Conservation (phyloP, 2,113 vertebrate species). For the Centropus bengalensis region DNA sequence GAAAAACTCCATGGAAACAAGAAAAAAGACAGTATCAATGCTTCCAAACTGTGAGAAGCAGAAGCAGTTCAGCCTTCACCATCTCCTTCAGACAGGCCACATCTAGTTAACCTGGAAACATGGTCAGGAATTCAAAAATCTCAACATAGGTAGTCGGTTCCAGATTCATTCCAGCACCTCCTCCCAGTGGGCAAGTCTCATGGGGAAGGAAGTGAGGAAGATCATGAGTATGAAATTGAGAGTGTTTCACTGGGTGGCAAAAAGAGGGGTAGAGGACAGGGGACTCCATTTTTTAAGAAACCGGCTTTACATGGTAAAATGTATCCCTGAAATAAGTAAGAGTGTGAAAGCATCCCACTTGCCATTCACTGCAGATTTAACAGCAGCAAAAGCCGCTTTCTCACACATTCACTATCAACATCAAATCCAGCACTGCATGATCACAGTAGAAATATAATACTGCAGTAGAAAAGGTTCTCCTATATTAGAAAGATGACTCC, state of each 20-base stretch:
- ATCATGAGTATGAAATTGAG: neutral
- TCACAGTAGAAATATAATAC: rapidly evolving
- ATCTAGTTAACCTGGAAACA: neutral
- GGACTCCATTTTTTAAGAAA: neutral
- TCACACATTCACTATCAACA: rapidly evolving
- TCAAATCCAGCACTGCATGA: rapidly evolving
- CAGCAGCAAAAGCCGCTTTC: neutral
- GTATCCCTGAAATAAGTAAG: rapidly evolving
- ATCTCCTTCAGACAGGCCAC: neutral
- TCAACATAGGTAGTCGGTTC: neutral
- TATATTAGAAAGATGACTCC: rapidly evolving
- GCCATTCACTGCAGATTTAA: rapidly evolving
- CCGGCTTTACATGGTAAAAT: neutral
- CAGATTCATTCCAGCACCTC: neutral
- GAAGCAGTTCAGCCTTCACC: neutral
- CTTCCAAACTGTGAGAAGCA: neutral
- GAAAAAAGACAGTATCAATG: neutral
- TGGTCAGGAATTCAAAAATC: neutral
- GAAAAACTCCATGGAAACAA: neutral
- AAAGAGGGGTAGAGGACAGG: neutral
- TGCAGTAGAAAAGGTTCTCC: neutral
- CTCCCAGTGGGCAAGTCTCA: neutral
- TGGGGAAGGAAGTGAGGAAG: rapidly evolving
- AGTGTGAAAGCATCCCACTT: neutral
- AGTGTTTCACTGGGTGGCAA: rapidly evolving